phyloP scores from a whole-genome alignment of 2,888 invertebrate species.

The Ditylenchus weischeri region DNA sequence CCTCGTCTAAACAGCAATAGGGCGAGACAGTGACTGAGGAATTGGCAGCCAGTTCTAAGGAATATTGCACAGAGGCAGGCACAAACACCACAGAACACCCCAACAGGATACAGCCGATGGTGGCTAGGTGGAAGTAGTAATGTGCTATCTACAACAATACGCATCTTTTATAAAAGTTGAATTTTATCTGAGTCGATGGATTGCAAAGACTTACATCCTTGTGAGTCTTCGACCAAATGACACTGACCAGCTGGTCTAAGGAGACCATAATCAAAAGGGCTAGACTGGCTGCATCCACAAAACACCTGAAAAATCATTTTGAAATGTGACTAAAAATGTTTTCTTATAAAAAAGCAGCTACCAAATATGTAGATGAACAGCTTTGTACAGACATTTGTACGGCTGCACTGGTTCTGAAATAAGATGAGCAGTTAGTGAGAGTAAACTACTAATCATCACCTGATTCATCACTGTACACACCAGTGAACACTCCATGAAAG shows the following conservation, averaged over 20 bases:
- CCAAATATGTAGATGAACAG: conserved; percentile 31
- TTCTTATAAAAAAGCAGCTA: conserved; percentile 8
- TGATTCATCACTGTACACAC: conserved; percentile 19
- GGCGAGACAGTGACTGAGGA: conserved; percentile 28
- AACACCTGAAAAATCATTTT: background rate
- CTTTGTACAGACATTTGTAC: conserved; percentile 23
- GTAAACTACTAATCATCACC: background rate
- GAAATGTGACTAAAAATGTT: too few species aligned
- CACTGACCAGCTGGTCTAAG: conserved; percentile 32
- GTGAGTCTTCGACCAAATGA: conserved; percentile 31
- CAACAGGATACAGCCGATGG: conserved; percentile 24
- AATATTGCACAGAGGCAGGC: conserved; percentile 25
- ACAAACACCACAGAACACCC: conserved; percentile 19
- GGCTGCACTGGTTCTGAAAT: conserved; percentile 15
- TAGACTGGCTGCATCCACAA: conserved; percentile 22
- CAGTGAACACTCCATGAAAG: conserved; percentile 28
- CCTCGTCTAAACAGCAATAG: conserved; percentile 22
- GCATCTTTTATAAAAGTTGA: too few species aligned
- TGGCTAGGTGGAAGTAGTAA: conserved; percentile 25
- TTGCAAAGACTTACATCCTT: conserved; percentile 21
- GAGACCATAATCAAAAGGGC: conserved; percentile 28
- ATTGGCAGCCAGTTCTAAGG: conserved; percentile 25
- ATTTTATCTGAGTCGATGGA: too few species aligned
- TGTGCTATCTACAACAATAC: conserved; percentile 17
- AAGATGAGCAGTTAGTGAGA: conserved; percentile 13